phyloP scores from a whole-genome alignment of 2,888 invertebrate species.

The Heteromurus nitidus region DNA sequence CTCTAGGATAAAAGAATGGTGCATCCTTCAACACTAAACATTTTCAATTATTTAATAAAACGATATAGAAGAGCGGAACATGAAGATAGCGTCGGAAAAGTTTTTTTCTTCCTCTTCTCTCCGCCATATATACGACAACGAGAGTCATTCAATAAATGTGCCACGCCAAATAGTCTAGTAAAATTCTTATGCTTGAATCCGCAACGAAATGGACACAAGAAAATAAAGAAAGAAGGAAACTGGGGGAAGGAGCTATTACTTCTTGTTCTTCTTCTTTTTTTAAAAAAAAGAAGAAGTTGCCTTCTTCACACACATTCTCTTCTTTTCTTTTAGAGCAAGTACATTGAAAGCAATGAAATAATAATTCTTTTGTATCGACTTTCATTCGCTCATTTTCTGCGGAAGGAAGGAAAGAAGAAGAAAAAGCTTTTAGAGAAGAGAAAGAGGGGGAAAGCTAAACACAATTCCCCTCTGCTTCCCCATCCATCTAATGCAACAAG shows the following conservation, averaged over 20 bases:
- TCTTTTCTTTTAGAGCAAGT: not conserved
- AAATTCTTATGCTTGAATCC: not conserved
- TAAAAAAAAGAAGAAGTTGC: not conserved
- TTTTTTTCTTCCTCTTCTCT: conserved; percentile 15
- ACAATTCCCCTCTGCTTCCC: conserved; percentile 36
- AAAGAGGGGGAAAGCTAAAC: not conserved
- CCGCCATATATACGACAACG: conserved; percentile 2
- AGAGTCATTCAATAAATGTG: not conserved
- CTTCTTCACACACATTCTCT: not conserved
- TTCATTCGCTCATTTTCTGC: conserved; percentile 16
- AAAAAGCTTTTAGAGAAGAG: conserved; percentile 38
- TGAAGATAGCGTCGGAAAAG: not conserved
- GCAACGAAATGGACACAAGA: not conserved
- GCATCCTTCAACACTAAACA: conserved; percentile 21
- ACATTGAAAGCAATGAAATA: conserved; percentile 43
- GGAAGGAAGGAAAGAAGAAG: conserved; percentile 9
- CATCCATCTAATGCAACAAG: conserved; percentile 20
- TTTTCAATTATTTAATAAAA: conserved; percentile 47
- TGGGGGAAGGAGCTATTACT: not conserved
- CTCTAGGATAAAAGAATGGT: conserved; percentile 17
- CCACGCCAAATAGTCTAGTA: not conserved
- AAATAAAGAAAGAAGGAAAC: not conserved
- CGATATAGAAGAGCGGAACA: not conserved
- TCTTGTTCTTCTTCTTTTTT: not conserved
- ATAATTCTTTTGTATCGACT: conserved; percentile 56